Conservation (phyloP, 2,113 vertebrate species). For the Cebidichthys violaceus region DNA sequence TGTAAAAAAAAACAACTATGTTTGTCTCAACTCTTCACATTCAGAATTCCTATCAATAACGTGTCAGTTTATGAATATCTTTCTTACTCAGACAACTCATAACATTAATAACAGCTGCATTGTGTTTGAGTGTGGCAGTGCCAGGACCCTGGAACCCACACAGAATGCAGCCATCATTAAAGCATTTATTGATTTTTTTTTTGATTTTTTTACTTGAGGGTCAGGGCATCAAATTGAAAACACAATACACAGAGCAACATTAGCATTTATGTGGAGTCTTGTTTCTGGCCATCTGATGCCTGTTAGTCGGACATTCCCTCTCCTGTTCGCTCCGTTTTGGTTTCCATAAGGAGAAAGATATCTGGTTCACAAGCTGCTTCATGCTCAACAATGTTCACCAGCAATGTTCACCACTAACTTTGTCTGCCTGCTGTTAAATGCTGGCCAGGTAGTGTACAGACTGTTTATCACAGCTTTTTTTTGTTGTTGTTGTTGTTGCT, state of each 20-base stretch:
- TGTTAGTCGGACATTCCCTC: background rate
- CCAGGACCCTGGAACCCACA: background rate
- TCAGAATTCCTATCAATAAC: background rate
- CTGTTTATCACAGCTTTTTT: background rate
- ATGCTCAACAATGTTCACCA: background rate
- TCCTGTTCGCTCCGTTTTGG: background rate
- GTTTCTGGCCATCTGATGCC: background rate
- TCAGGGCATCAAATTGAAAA: background rate
- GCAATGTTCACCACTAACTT: background rate
- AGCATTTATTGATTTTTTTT: background rate
- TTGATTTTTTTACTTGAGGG: background rate
- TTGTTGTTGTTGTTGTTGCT: too few relatives aligned
- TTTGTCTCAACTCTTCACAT: constrained; percentile 4
- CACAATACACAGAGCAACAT: background rate
- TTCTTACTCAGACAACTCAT: constrained; percentile 3
- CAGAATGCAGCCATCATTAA: background rate
- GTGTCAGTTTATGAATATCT: background rate
- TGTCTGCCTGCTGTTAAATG: background rate
- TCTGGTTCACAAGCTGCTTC: background rate
- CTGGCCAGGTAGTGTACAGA: background rate
- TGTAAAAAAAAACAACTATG: background rate
- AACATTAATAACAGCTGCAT: background rate
- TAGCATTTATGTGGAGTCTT: background rate
- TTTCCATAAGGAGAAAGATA: background rate
- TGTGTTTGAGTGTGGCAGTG: background rate